These are phyloP conservation scores for Nothura maculosa DNA, from an alignment of 2,797 vertebrate genomes.

Conservation along the genomic window DNA sequence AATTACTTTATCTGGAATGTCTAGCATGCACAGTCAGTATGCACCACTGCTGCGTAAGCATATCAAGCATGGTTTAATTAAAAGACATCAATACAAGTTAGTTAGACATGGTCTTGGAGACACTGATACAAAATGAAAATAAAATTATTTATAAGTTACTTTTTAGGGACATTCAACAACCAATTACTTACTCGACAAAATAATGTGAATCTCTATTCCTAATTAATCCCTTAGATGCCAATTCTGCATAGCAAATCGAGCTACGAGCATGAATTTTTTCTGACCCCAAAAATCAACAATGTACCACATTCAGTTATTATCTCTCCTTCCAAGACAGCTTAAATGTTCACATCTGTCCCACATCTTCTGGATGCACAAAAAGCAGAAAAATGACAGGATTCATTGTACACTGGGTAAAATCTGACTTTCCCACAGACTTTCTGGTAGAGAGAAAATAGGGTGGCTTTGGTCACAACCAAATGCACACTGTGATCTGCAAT, in stretches of 20 bases:
- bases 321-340: constrained; percentile 25
- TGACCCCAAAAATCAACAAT: constrained; percentile 42
- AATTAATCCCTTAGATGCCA: constrained; percentile 46
- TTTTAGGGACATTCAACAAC: constrained; percentile 68
- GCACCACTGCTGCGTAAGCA: constrained; percentile 69
- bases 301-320: background rate
- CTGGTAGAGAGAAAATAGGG: background rate
- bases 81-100: constrained; percentile 82
- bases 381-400: constrained; percentile 34
- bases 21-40: constrained; percentile 80
- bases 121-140: constrained; percentile 78
- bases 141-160: constrained; percentile 75
- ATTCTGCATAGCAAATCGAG: background rate
- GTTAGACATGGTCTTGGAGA: constrained; percentile 81
- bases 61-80: constrained; percentile 81
- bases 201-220: constrained; percentile 68
- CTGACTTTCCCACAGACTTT: constrained; percentile 24
- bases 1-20: constrained; percentile 87
- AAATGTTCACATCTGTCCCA: constrained; percentile 50
- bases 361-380: constrained; percentile 22
- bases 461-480: background rate
- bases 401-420: constrained; percentile 1
- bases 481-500: background rate
- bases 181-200: constrained; percentile 61
- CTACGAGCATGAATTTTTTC: background rate